phyloP scores from a whole-genome alignment of 2,888 invertebrate species.

The Drosophila mettleri region DNA sequence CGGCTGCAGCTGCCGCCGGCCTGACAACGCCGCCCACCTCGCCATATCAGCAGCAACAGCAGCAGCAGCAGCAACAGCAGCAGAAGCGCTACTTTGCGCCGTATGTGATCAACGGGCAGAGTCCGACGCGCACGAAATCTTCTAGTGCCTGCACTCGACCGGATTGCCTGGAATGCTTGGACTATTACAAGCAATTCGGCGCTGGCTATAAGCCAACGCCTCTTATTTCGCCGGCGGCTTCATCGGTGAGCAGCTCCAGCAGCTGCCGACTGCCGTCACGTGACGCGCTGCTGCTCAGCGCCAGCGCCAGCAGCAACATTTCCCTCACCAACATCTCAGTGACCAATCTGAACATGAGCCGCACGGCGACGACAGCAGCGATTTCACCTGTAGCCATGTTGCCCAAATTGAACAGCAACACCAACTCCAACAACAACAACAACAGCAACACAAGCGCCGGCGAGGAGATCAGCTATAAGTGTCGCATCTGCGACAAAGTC shows the following conservation, averaged over 20 bases:
- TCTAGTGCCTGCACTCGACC: conserved; percentile 61
- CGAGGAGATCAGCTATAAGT: conserved; percentile 84
- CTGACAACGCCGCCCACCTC: conserved; percentile 61
- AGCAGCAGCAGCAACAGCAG: conserved; percentile 51
- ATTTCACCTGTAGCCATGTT: conserved; percentile 6
- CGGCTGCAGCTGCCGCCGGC: conserved; percentile 73
- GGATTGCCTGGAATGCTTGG: conserved; percentile 77
- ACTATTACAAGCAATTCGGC: conserved; percentile 72
- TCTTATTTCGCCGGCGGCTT: conserved; percentile 71
- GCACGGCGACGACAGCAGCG: conserved; percentile 14
- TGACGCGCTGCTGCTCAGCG: conserved; percentile 37
- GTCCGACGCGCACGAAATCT: conserved; percentile 37
- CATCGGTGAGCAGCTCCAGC: conserved; percentile 72
- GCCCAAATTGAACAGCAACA: conserved; percentile 38
- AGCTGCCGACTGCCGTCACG: conserved; percentile 54
- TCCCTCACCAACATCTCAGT: conserved; percentile 68
- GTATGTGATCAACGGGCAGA: conserved; percentile 64
- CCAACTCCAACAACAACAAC: not conserved
- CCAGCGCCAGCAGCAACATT: conserved; percentile 15
- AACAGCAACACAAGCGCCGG: conserved; percentile 16
- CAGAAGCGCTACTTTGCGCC: conserved; percentile 77
- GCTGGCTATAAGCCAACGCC: conserved; percentile 59
- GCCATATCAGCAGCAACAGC: conserved; percentile 64
- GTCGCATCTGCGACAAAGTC: conserved; percentile 84
- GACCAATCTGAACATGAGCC: conserved; percentile 72